Base-by-base conservation (phyloP, 2,113 vertebrate genomes). In the Menidia beryllina region DNA sequence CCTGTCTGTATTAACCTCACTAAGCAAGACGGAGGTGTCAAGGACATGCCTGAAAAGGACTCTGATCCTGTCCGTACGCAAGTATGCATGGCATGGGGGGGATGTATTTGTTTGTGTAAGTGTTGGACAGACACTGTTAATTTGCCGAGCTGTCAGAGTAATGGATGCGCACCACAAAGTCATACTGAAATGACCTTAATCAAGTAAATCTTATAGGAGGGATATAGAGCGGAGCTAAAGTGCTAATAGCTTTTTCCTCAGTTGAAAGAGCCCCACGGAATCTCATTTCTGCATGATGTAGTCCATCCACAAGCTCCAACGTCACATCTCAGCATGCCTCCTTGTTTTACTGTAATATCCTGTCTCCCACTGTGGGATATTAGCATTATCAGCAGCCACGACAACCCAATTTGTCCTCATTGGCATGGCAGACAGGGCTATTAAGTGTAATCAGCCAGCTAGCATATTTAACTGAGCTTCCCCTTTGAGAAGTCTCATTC, bases 151-250 rank as follows among this genome's bases (percentile, higher is more conserved):
- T 67, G 66, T 72, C 74, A 61, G 55, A 41, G 64, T 84, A 89
- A 90, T 86, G 80, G 82, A 89, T 84, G 59, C 81, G 79, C 83
- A 64, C 68, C 72, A 55, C 77, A 84, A 85, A 91, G 82, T 84
- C 79, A 83, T 86, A 86, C 71, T 89, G 81, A 86, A 85, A 91
- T 88, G 84, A 93, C 91, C 91, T 92, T 90, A 90, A 86, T 91
- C 88, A 89, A 76, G 85, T 59, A 70, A 71, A 84, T 80, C 53
- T 14, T 71, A 75, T 71, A 57, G 58, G 75, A 50, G 41, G 50
- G 82, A 78, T 50, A 34, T 67, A 62, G 21, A 4, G 51, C 49
- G 4, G 70, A 79, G 85, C 66, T 64, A 67, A 80, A 54, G 66
- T 43, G 25, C 78, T 92, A 89, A 91, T 88, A 72, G 76, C 79